Conservation (phyloP, 2,888 invertebrate species). For the Galerucella nymphaeae region DNA sequence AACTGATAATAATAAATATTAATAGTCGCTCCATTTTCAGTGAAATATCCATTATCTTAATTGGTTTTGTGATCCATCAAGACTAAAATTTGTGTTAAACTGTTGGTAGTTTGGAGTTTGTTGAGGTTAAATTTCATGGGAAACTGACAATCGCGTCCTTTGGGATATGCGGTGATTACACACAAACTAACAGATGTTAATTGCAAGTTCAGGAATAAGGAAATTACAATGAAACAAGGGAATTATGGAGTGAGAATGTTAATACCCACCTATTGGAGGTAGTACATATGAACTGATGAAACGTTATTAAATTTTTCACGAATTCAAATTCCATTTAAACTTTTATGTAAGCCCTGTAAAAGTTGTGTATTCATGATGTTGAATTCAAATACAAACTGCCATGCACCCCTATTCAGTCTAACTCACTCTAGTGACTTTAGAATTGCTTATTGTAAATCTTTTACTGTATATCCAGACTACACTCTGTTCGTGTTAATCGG, state of each 20-base stretch:
- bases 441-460: not conserved
- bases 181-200: not conserved
- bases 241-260: too few species aligned
- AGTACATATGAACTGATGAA: too few species aligned
- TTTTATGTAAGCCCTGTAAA: too few species aligned
- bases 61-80: not conserved
- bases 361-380: not conserved
- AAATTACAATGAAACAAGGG: not conserved
- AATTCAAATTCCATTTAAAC: too few species aligned
- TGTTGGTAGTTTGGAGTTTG: not conserved
- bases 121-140: constrained; percentile 3
- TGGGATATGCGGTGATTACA: not conserved
- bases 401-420: not conserved
- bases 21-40: too few species aligned
- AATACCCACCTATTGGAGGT: too few species aligned
- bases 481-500: not conserved
- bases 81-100: not conserved
- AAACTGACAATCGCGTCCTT: not conserved
- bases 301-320: too few species aligned
- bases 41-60: not conserved
- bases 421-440: not conserved
- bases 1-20: not conserved
- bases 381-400: not conserved
- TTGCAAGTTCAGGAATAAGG: not conserved
- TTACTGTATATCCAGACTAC: not conserved